A percentile compares a stretch with the other conserved stretches of the same genome.
Evolutionary conservation across 1,140 invertebrate genomes (phyloP).

Genomic region (Ooceraea biroi): DNA sequence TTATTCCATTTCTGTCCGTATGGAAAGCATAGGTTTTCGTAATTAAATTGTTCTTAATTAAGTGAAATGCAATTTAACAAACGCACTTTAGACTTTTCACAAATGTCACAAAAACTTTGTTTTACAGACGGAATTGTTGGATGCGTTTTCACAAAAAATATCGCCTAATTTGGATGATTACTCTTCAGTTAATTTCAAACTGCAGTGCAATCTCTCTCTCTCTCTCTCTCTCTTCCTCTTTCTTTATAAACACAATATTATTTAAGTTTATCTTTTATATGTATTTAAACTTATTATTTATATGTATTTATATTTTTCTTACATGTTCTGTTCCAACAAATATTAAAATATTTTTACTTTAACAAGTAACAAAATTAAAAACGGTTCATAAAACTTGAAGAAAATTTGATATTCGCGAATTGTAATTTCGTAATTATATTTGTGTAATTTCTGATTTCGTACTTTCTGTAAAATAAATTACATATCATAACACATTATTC

Average conservation of each 20-base stretch:
- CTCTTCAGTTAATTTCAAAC: not conserved
- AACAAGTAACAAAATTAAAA: not conserved
- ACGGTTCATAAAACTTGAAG: not conserved
- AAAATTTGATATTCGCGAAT: not conserved
- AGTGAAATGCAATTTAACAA: conserved; percentile 12
- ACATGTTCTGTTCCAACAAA: no score
- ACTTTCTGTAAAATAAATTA: no score
- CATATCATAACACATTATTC: not conserved
- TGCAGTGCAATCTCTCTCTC: not conserved
- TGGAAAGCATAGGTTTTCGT: not conserved
- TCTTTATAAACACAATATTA: not conserved
- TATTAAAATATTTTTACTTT: not conserved
- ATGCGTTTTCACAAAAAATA: conserved; percentile 17
- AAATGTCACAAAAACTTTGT: not conserved
- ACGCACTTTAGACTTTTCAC: not conserved
- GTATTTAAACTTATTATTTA: no score
- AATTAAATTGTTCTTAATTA: not conserved
- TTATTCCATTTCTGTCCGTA: not conserved
- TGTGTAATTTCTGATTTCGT: no score
- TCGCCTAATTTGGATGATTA: conserved; percentile 5
- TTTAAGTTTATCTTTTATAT: conserved; percentile 6
- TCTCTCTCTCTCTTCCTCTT: no score
- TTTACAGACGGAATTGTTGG: not conserved
- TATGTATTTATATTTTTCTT: not conserved
- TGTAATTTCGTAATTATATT: not conserved